phyloP scores from a whole-genome alignment of 2,113 vertebrate species.

The Nesospiza acunhae region DNA sequence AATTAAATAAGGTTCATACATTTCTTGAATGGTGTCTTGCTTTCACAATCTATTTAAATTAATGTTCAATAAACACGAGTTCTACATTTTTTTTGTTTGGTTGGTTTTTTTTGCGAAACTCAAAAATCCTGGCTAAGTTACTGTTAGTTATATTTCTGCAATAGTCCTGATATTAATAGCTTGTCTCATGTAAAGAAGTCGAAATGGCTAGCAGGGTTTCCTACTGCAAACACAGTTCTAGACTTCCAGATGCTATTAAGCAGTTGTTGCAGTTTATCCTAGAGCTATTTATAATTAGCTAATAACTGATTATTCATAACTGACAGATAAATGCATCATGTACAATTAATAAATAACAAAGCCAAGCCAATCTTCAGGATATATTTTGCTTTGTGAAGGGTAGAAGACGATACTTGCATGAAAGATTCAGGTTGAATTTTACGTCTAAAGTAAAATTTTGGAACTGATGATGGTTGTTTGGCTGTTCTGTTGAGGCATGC shows the following conservation, averaged over 20 bases:
- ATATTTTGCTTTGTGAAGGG: neutral
- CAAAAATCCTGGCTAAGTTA: neutral
- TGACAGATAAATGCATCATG: neutral
- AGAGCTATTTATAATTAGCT: constrained; percentile 7
- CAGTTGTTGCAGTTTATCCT: neutral
- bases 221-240: neutral
- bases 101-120: neutral
- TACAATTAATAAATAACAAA: constrained; percentile 25
- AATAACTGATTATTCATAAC: neutral
- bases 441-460: neutral
- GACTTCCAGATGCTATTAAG: neutral
- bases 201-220: neutral
- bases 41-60: neutral
- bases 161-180: neutral
- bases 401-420: neutral
- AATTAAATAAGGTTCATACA: neutral
- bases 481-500: neutral
- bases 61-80: neutral
- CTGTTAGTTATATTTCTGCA: neutral
- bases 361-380: neutral
- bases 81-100: neutral
- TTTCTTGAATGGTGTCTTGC: neutral
- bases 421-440: neutral
- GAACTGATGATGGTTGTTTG: neutral
- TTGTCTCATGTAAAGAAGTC: neutral